Base-by-base conservation (phyloP, 2,797 vertebrate genomes). In the Pseudopleuronectes americanus region DNA sequence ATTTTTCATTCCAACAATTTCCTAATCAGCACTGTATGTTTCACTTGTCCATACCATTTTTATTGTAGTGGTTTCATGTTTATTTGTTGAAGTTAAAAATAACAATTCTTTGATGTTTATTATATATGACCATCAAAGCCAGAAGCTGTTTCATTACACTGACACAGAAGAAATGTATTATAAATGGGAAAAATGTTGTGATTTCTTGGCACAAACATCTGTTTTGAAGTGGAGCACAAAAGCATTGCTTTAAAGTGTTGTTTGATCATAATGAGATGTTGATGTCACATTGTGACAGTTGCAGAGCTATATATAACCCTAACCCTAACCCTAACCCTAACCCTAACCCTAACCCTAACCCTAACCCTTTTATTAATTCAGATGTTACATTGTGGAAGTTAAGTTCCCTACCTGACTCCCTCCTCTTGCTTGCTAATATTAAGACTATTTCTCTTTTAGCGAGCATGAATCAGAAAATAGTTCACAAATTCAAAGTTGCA, bases 241-340 rank as follows among this genome's bases (percentile, higher is more conserved):
- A 71, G 62, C 57, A 53, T 4, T 61, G 65, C 57, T 81, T 74
- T 78, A 66, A 63, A 60, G 48, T 19, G 16, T n/a, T 70, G 57
- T 77, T 84, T 86, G 84, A 86, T 81, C 77, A 63, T 66, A 75
- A 77, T 75, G 77, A 75, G 64, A 61, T 81, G 74, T 74, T 54
- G 54, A 43, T 81, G 83, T 81, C 81, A 76, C 70, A 49, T 62
- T 49, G 43, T 62, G 73, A 68, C 67, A 51, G 74, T 53, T 66
- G 56, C 62, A 23, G 13, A 8, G 26, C n/a, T 24, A 24, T 24
- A 24, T 24, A 28, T 76, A n/a, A n/a, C n/a, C n/a, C n/a, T n/a
- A n/a, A n/a, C n/a, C n/a, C n/a, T n/a, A n/a, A n/a, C n/a, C n/a
- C n/a, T n/a, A n/a, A n/a, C n/a, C n/a, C n/a, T n/a, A n/a, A n/a